A percentile compares a stretch with the other conserved stretches of the same genome.
Evolutionary conservation across 2,113 vertebrate genomes (phyloP).

Genomic region (Zosterops hypoxanthus): DNA sequence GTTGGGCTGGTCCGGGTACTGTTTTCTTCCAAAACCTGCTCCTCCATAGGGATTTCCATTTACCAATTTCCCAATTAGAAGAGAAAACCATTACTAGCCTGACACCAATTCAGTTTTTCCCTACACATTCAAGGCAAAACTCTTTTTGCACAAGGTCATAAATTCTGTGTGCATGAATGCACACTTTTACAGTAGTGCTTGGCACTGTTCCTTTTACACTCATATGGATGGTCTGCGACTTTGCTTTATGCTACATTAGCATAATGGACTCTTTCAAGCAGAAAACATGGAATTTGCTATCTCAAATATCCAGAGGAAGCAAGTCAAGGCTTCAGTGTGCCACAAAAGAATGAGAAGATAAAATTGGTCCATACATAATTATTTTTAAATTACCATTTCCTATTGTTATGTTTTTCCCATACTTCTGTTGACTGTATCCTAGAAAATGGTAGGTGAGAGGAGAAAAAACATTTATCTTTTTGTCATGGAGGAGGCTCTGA

Average conservation of each 20-base stretch:
- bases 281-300: background rate
- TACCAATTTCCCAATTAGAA: background rate
- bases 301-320: background rate
- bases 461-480: background rate
- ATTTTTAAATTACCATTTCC: background rate
- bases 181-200: background rate
- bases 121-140: background rate
- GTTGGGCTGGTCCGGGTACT: background rate
- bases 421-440: background rate
- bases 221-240: background rate
- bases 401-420: background rate
- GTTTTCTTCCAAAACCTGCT: background rate
- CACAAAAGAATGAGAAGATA: background rate
- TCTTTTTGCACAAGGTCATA: background rate
- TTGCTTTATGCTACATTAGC: background rate
- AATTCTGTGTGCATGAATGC: background rate
- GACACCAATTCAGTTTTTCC: background rate
- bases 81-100: background rate
- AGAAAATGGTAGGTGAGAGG: background rate
- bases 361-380: background rate
- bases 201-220: background rate
- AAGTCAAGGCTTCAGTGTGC: fast-evolving
- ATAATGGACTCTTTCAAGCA: background rate
- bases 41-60: background rate
- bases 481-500: background rate